These are phyloP conservation scores for Nylanderia fulva DNA, from an alignment of 1,140 invertebrate genomes.

Conservation along the genomic window DNA sequence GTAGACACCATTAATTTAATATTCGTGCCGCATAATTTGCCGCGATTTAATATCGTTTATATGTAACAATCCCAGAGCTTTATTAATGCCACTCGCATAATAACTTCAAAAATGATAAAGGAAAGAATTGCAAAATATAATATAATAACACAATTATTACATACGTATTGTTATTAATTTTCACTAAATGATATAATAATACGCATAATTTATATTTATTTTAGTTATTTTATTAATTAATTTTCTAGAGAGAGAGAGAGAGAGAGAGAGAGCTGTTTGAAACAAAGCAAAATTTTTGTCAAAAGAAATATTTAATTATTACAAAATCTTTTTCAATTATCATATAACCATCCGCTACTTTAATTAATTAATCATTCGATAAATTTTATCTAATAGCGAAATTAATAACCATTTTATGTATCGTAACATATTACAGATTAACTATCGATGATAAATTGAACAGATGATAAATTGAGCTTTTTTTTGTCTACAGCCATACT, in stretches of 20 bases:
- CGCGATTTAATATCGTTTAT: constrained; percentile 54
- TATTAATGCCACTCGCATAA: constrained; percentile 8
- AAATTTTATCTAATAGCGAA: not conserved
- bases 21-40: constrained; percentile 53
- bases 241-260: too few relatives aligned
- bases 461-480: not conserved
- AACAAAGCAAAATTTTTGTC: not conserved
- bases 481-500: not conserved
- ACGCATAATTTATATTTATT: not conserved
- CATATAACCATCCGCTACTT: not conserved
- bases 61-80: constrained; percentile 2
- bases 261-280: not conserved
- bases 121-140: not conserved
- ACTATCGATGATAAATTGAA: not conserved
- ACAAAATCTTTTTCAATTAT: constrained; percentile 4
- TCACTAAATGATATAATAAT: not conserved
- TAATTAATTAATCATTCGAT: not conserved
- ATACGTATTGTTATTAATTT: not conserved
- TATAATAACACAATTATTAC: too few relatives aligned
- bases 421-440: not conserved
- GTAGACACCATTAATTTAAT: constrained; percentile 57
- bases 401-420: not conserved
- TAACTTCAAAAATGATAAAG: constrained; percentile 4
- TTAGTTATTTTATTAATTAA: not conserved
- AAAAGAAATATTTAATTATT: not conserved